Percentiles rank a stretch among this genome's conserved stretches.
These are phyloP conservation scores for Limnephilus marmoratus DNA, from an alignment of 2,888 invertebrate species.

Conservation along the genomic window DNA sequence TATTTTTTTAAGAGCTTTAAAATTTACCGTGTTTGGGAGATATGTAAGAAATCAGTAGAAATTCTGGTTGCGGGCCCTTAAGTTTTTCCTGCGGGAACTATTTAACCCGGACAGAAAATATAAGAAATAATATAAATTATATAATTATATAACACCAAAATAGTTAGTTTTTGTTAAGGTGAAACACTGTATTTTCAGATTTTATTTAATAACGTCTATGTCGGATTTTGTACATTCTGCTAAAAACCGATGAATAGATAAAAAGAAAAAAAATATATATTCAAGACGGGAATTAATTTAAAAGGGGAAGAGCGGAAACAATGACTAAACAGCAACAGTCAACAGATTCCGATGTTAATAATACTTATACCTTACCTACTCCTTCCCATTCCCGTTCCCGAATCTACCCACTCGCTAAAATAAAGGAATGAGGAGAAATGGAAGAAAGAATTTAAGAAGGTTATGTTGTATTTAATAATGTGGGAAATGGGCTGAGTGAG, in stretches of 20 bases:
- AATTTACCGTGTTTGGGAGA: too few species aligned
- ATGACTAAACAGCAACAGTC: neutral
- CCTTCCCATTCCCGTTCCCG: neutral
- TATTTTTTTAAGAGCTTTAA: too few species aligned
- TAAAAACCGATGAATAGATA: neutral
- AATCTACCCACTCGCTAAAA: neutral
- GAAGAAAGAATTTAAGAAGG: neutral
- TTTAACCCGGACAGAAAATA: too few species aligned
- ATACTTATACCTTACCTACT: neutral
- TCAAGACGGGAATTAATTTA: slow-evolving; percentile 2
- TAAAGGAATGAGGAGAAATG: neutral
- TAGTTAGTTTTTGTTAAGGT: too few species aligned
- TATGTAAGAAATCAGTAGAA: too few species aligned
- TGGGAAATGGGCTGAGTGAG: neutral
- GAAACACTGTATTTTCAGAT: neutral
- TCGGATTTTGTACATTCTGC: neutral
- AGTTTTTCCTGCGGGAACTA: too few species aligned
- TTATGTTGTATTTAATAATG: neutral
- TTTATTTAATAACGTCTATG: neutral
- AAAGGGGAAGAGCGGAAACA: neutral
- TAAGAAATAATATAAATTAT: too few species aligned
- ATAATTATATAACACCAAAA: too few species aligned
- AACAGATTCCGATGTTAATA: neutral
- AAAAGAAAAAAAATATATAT: neutral
- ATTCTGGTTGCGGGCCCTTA: too few species aligned